Evolutionary conservation across 2,113 vertebrate species (phyloP).

Genomic region (Struthidea cinerea): DNA sequence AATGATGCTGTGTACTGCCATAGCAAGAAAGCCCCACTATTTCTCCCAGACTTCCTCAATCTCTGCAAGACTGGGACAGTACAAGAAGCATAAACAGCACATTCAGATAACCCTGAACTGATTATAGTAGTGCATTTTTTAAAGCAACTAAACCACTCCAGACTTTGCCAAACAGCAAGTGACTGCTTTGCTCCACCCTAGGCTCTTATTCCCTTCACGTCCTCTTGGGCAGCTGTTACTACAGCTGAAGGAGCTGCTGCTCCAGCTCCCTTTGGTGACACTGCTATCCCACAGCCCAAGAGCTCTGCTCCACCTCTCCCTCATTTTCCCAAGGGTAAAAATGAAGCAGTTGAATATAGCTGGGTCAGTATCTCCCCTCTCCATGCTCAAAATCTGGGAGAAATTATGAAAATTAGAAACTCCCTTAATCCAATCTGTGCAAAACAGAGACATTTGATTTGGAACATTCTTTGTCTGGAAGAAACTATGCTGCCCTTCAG

Average conservation of each 20-base stretch:
- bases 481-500: not conserved
- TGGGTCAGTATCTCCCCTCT: not conserved
- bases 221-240: not conserved
- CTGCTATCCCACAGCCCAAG: not conserved
- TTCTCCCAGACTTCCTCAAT: not conserved
- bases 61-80: not conserved
- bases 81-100: not conserved
- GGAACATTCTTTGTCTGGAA: not conserved
- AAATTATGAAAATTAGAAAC: not conserved
- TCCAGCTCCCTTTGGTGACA: not conserved
- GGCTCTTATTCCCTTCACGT: not conserved
- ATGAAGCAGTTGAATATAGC: not conserved
- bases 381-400: not conserved
- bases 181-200: not conserved
- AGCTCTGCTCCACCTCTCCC: not conserved
- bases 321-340: not conserved
- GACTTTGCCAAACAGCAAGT: not conserved
- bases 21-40: not conserved
- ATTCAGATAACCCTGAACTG: not conserved
- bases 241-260: not conserved
- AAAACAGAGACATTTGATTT: not conserved
- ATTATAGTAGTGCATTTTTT: not conserved
- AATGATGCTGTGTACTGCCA: not conserved
- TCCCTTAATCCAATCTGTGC: not conserved
- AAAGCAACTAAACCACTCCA: not conserved